Evolutionary conservation across 2,113 vertebrate species (phyloP).

Genomic region (Lanius collurio): DNA sequence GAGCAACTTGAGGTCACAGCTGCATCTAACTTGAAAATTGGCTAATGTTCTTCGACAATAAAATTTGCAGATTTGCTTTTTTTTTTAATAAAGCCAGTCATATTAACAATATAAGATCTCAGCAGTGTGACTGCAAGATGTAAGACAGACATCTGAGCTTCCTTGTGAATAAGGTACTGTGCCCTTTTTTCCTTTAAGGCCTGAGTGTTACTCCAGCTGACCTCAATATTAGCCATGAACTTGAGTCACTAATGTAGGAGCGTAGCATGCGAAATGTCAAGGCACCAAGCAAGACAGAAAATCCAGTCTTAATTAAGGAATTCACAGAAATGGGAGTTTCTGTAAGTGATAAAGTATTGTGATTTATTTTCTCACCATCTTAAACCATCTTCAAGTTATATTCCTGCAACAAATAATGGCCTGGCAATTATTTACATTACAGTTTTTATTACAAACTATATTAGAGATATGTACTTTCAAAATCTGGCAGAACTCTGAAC

Average conservation of each 20-base stretch:
- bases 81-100: conserved; percentile 59
- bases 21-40: conserved; percentile 46
- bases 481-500: neutral
- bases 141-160: neutral
- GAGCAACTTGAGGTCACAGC: conserved; percentile 40
- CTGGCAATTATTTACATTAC: neutral
- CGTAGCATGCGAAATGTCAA: conserved; percentile 31
- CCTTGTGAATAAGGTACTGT: neutral
- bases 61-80: conserved; percentile 54
- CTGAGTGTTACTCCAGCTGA: conserved; percentile 37
- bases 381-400: conserved; percentile 12
- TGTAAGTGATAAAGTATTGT: neutral
- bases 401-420: neutral
- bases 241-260: conserved; percentile 16
- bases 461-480: neutral
- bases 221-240: conserved; percentile 66
- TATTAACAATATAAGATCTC: conserved; percentile 28
- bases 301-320: conserved; percentile 40
- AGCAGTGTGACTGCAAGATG: neutral
- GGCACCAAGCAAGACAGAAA: neutral
- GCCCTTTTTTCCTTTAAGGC: conserved; percentile 41
- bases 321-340: neutral
- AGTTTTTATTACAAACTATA: neutral
- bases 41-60: neutral
- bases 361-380: conserved; percentile 21